Conservation (phyloP, 2,113 vertebrate genomes). For the Archocentrus centrarchus region DNA sequence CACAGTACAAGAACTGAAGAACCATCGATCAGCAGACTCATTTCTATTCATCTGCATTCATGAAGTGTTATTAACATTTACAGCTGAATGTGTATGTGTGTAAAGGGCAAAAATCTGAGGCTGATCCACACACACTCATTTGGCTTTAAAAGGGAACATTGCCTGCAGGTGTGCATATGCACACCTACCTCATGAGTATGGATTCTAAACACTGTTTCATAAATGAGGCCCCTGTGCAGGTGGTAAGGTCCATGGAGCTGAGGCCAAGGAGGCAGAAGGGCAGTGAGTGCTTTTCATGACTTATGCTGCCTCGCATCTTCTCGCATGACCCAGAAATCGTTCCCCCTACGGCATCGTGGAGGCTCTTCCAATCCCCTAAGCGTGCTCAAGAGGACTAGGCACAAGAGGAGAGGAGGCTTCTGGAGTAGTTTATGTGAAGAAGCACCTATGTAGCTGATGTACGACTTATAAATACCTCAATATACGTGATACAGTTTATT, state of each 20-base stretch:
- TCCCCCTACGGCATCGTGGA: not conserved
- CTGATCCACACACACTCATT: not conserved
- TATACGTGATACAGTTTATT: not conserved
- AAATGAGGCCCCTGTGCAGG: not conserved
- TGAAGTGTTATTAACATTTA: not conserved
- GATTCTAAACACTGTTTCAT: not conserved
- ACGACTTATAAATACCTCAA: not conserved
- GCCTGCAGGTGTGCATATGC: not conserved
- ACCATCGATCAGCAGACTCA: not conserved
- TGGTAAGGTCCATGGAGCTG: not conserved
- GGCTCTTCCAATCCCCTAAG: not conserved
- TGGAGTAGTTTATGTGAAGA: not conserved
- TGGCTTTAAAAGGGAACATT: not conserved
- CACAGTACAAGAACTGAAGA: not conserved
- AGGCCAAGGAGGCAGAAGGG: not conserved
- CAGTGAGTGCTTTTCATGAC: not conserved
- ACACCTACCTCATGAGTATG: conserved; percentile 5
- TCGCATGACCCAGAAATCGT: not conserved
- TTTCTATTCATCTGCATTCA: not conserved
- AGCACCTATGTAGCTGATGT: not conserved
- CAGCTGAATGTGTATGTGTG: not conserved
- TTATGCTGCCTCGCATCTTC: not conserved
- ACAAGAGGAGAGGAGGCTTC: not conserved
- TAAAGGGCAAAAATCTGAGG: not conserved
- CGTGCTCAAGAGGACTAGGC: not conserved